Conservation (phyloP, 2,888 invertebrate genomes). For the Nemotelus pantherinus region DNA sequence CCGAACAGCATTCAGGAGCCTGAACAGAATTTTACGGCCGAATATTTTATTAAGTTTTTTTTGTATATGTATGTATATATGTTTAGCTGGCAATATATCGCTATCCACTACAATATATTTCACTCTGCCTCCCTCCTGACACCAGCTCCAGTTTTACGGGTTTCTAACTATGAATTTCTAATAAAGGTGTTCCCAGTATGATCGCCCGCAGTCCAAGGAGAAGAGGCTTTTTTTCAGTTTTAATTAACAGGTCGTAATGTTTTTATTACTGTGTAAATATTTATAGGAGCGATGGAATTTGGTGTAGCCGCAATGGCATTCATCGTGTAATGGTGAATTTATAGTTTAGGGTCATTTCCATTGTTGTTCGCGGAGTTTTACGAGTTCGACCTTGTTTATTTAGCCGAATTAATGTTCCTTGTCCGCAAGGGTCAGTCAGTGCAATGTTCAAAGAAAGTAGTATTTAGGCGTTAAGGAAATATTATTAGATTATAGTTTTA, state of each 20-base stretch:
- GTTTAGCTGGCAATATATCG: too few species aligned
- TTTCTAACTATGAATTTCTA: neutral
- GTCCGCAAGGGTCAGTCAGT: slow-evolving; percentile 25
- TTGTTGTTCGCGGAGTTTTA: slow-evolving; percentile 34
- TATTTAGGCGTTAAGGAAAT: slow-evolving; percentile 6
- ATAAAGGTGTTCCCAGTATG: slow-evolving; percentile 23
- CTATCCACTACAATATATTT: neutral
- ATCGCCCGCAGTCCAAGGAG: neutral
- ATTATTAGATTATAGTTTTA: slow-evolving; percentile 28
- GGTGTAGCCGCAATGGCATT: slow-evolving; percentile 32
- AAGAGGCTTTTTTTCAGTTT: slow-evolving; percentile 38
- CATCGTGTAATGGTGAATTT: slow-evolving; percentile 40
- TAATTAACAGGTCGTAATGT: slow-evolving; percentile 47
- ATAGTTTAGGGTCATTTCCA: slow-evolving; percentile 39
- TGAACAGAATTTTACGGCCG: too few species aligned
- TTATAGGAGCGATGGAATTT: slow-evolving; percentile 42
- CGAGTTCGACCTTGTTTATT: slow-evolving; percentile 37
- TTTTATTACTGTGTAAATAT: slow-evolving; percentile 48
- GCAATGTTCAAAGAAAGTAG: slow-evolving; percentile 4
- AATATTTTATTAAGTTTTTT: too few species aligned
- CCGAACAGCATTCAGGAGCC: too few species aligned
- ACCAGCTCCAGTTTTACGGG: neutral
- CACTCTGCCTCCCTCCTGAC: neutral
- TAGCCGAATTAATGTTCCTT: slow-evolving; percentile 42
- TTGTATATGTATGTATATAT: too few species aligned